A percentile compares a stretch with the other conserved stretches of the same genome.
phyloP scores from a whole-genome alignment of 2,113 vertebrate species.

The Corynorhinus townsendii region DNA sequence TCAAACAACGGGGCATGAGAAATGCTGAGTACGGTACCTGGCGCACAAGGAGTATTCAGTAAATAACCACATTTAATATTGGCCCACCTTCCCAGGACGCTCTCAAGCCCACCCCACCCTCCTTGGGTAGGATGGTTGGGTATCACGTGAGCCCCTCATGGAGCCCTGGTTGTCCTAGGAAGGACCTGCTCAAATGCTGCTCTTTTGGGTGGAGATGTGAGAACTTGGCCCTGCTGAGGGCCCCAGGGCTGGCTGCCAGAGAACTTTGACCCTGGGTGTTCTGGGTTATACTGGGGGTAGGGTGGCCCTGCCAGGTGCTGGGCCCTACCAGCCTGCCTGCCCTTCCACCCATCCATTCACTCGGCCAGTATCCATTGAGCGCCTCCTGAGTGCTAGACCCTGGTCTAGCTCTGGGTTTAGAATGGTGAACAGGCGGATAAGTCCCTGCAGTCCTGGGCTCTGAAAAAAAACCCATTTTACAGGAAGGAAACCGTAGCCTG shows the following conservation, averaged over 20 bases:
- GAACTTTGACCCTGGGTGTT: constrained; percentile 11
- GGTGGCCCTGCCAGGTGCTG: neutral
- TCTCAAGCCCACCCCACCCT: neutral
- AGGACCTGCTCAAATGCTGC: neutral
- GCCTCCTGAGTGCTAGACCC: neutral
- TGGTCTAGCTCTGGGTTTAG: neutral
- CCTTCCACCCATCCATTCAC: neutral
- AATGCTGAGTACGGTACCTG: neutral
- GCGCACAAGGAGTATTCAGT: neutral
- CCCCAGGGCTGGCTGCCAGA: neutral
- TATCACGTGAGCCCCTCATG: neutral
- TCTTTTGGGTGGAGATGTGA: neutral
- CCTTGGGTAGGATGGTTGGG: neutral
- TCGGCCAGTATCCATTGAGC: neutral
- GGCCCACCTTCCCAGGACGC: neutral
- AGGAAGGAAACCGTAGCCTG: neutral
- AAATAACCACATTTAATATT: neutral
- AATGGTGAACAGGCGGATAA: neutral
- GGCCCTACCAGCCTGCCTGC: neutral
- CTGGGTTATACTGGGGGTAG: neutral
- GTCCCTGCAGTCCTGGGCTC: neutral
- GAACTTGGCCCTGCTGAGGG: neutral
- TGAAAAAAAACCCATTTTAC: neutral
- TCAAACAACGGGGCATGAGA: neutral
- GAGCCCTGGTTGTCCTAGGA: neutral